Evolutionary conservation across 2,113 vertebrate genomes (phyloP).

Genomic region (Montifringilla adamsi): DNA sequence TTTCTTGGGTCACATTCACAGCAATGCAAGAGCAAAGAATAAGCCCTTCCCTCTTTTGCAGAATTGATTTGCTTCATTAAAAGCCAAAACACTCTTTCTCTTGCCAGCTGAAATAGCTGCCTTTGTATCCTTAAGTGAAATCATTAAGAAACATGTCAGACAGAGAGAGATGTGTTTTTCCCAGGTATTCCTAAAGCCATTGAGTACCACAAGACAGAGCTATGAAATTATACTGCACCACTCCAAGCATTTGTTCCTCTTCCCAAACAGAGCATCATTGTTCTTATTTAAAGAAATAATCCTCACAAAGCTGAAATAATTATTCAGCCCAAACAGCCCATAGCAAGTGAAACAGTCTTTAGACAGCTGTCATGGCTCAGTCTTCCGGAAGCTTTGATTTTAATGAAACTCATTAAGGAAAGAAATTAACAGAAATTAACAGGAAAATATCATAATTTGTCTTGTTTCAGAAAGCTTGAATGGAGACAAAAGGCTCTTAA

Average conservation of each 20-base stretch:
- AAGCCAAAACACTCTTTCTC: conserved; percentile 6
- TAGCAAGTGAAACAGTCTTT: conserved; percentile 72
- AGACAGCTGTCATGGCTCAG: conserved; percentile 77
- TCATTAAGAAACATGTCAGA: background rate
- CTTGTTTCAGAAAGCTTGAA: conserved; percentile 76
- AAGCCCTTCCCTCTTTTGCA: background rate
- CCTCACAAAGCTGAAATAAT: conserved; percentile 71
- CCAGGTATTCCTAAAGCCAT: conserved; percentile 64
- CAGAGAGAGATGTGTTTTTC: conserved; percentile 53
- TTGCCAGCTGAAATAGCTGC: conserved; percentile 24
- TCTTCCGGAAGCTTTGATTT: conserved; percentile 77
- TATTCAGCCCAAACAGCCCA: conserved; percentile 73
- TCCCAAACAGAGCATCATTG: conserved; percentile 57
- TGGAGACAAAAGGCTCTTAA: conserved; percentile 74
- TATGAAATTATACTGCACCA: conserved; percentile 1
- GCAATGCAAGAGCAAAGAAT: background rate
- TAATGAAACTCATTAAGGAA: conserved; percentile 79
- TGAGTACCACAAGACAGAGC: conserved; percentile 25
- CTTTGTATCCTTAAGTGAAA: conserved; percentile 30
- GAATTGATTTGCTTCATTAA: conserved; percentile 42
- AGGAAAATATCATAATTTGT: conserved; percentile 79
- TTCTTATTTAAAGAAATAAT: conserved; percentile 72
- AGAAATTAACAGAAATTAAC: conserved; percentile 79
- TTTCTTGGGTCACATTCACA: background rate
- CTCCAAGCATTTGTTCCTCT: conserved; percentile 47